Conservation (phyloP, 2,113 vertebrate species). For the Brachypteracias leptosomus region DNA sequence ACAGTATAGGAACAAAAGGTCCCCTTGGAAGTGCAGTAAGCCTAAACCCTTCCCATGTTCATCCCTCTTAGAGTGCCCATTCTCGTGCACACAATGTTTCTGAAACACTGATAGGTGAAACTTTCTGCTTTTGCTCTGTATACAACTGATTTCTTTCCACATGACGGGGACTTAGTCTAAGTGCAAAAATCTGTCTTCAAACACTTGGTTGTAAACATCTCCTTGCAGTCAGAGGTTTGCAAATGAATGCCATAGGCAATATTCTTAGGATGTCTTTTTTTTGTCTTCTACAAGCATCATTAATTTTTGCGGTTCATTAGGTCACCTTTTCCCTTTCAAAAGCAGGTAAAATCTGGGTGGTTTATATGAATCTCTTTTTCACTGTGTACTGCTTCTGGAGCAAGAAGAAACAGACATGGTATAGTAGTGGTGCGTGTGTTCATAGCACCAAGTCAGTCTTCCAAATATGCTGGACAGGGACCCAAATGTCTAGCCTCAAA, state of each 20-base stretch:
- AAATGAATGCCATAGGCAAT: background rate
- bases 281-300: background rate
- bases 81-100: background rate
- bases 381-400: background rate
- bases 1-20: background rate
- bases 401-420: background rate
- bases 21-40: background rate
- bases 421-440: background rate
- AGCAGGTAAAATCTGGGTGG: background rate
- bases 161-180: background rate
- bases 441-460: background rate
- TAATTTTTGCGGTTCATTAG: background rate
- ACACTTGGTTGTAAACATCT: background rate
- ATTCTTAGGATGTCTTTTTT: background rate
- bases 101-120: rapidly evolving
- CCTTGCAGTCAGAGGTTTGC: background rate
- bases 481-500: background rate
- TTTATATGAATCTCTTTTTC: background rate
- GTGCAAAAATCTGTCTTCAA: background rate
- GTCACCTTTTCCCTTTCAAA: background rate
- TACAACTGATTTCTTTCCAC: background rate
- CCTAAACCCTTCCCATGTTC: background rate
- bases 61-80: background rate
- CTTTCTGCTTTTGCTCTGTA: background rate
- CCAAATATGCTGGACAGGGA: background rate